Percentiles rank a stretch among this genome's conserved stretches.
These are phyloP conservation scores for Philopedon plagiatum DNA, from an alignment of 2,888 invertebrate species.

Conservation along the genomic window DNA sequence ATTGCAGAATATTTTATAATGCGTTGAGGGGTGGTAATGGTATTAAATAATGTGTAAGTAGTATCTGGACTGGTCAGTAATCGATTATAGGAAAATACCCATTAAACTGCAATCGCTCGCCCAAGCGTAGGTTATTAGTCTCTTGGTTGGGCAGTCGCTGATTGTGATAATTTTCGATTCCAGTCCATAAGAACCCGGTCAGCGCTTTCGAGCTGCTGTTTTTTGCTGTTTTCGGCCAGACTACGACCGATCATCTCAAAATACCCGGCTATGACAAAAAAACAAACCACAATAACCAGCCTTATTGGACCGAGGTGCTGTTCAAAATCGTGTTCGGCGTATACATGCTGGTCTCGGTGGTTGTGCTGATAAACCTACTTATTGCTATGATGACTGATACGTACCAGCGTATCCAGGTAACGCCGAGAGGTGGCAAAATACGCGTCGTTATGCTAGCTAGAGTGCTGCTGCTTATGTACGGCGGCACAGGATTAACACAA, in stretches of 20 bases:
- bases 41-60: no score
- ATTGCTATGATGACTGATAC: slow-evolving; percentile 99
- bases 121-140: slow-evolving; percentile 26
- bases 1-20: no score
- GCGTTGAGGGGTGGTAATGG: no score
- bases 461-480: slow-evolving; percentile 36
- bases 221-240: slow-evolving; percentile 98
- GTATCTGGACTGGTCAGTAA: no score
- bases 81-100: no score
- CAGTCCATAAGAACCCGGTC: slow-evolving; percentile 93
- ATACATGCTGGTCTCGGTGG: slow-evolving; percentile 99
- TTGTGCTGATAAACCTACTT: slow-evolving; percentile 98
- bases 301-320: slow-evolving; percentile 87
- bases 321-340: slow-evolving; percentile 92
- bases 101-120: neutral
- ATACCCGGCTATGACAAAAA: slow-evolving; percentile 73
- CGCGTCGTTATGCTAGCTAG: slow-evolving; percentile 36
- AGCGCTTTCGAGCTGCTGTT: slow-evolving; percentile 98
- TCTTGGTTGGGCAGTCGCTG: slow-evolving; percentile 32
- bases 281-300: slow-evolving; percentile 73
- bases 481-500: slow-evolving; percentile 12
- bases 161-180: slow-evolving; percentile 71
- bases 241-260: slow-evolving; percentile 85
- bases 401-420: slow-evolving; percentile 98
- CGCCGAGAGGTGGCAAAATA: slow-evolving; percentile 52